Evolutionary conservation across 2,797 vertebrate genomes (phyloP).

Genomic region (Melanitta fusca): DNA sequence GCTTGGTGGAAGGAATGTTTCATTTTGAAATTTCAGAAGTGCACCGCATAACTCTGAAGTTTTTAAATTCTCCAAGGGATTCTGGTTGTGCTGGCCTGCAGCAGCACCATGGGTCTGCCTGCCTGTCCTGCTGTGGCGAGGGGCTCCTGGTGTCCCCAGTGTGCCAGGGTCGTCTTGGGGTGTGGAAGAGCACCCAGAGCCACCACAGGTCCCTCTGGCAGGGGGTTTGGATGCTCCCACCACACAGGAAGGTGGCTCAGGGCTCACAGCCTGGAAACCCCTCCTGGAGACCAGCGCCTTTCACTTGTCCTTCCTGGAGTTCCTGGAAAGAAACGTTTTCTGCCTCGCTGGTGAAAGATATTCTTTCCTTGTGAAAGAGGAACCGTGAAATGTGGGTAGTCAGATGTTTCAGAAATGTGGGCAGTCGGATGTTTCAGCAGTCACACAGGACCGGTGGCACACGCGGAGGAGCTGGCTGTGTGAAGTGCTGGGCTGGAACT

Average conservation of each 20-base stretch:
- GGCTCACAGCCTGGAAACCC: background rate
- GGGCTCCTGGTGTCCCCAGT: background rate
- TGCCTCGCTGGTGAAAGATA: background rate
- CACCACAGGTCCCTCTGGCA: rapidly evolving
- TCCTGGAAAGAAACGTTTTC: background rate
- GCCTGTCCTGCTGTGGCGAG: background rate
- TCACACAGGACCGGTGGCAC: background rate
- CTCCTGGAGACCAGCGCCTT: background rate
- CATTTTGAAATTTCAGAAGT: background rate
- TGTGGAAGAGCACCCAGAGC: background rate
- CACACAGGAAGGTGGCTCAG: background rate
- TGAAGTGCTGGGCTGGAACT: background rate
- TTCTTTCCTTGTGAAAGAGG: background rate
- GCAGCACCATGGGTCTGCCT: background rate
- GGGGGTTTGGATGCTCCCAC: too few species aligned
- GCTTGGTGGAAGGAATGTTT: conserved; percentile 13
- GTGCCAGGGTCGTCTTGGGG: background rate
- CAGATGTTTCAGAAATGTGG: background rate
- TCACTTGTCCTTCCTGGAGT: background rate
- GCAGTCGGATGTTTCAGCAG: background rate
- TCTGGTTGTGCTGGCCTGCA: background rate
- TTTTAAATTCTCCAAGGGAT: conserved; percentile 5
- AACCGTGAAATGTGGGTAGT: background rate
- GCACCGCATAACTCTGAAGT: background rate
- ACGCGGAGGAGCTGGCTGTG: background rate